Conservation (phyloP, 2,888 invertebrate genomes). For the Caenorhabditis sp. region DNA sequence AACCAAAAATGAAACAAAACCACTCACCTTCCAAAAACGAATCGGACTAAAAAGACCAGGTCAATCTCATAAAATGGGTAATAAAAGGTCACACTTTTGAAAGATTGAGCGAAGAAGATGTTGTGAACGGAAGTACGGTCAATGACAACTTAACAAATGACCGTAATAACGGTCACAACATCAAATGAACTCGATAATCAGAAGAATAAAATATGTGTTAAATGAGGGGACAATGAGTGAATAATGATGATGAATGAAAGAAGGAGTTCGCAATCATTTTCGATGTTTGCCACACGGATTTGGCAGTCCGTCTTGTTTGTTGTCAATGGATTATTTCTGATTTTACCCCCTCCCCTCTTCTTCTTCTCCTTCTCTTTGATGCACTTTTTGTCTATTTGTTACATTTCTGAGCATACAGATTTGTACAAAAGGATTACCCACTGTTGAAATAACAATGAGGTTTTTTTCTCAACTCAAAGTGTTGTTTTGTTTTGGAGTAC, state of each 20-base stretch:
- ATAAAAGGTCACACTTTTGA: neutral
- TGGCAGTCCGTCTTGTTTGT: conserved; percentile 16
- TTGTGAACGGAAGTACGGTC: conserved; percentile 54
- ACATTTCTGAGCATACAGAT: conserved; percentile 14
- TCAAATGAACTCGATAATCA: neutral
- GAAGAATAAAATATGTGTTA: no score
- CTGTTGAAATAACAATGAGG: neutral
- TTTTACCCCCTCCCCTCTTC: neutral
- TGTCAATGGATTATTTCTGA: conserved; percentile 41
- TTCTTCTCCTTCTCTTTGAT: conserved; percentile 17
- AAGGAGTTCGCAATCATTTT: neutral
- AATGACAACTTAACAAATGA: conserved; percentile 18
- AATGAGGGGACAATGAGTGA: neutral
- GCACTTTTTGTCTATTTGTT: conserved; percentile 14
- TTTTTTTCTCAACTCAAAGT: no score
- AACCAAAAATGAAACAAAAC: no score
- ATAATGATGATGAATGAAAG: neutral
- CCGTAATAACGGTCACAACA: conserved; percentile 53
- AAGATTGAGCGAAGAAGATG: conserved; percentile 1
- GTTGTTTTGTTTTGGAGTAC: neutral
- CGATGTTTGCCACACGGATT: conserved; percentile 42
- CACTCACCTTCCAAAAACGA: no score
- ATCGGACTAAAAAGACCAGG: no score
- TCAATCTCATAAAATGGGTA: neutral
- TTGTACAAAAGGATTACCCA: conserved; percentile 23